Percentiles rank a stretch among this genome's conserved stretches.
Conservation (phyloP, 2,888 invertebrate genomes). For the Creontiades dilutus region DNA sequence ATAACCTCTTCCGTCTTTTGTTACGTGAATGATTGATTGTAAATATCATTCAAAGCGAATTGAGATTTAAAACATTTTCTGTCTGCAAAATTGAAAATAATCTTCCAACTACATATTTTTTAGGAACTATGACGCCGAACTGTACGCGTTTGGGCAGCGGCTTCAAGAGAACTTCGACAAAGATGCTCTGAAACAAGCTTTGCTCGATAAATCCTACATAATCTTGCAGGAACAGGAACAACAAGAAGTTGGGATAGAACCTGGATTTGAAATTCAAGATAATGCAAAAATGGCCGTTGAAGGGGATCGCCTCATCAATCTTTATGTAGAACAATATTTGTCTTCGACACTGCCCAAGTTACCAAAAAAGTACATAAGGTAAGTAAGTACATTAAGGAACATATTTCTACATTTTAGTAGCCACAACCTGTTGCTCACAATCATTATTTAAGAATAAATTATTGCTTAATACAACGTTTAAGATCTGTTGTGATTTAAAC, state of each 20-base stretch:
- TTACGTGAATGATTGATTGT: too few relatives aligned
- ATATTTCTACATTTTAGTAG: not conserved
- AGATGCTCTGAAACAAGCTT: slow-evolving; percentile 85
- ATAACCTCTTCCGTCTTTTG: too few relatives aligned
- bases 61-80: too few relatives aligned
- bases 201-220: slow-evolving; percentile 88
- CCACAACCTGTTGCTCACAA: too few relatives aligned
- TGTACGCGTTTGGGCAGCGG: slow-evolving; percentile 92
- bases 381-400: too few relatives aligned
- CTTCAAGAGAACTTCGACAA: slow-evolving; percentile 90
- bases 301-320: slow-evolving; percentile 84
- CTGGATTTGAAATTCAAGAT: slow-evolving; percentile 82
- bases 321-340: slow-evolving; percentile 85
- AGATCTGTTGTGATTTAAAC: too few relatives aligned
- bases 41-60: too few relatives aligned
- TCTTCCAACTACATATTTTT: slow-evolving; percentile 69
- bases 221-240: slow-evolving; percentile 85
- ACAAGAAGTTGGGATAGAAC: slow-evolving; percentile 85
- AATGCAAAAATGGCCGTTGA: slow-evolving; percentile 85
- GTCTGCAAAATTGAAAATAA: too few relatives aligned
- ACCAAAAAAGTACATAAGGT: slow-evolving; percentile 72
- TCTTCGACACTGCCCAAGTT: slow-evolving; percentile 81
- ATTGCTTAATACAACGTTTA: too few relatives aligned
- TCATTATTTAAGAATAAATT: too few relatives aligned
- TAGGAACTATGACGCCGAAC: slow-evolving; percentile 78